These are phyloP conservation scores for Idaea biselata DNA, from an alignment of 2,888 invertebrate species.

Conservation along the genomic window DNA sequence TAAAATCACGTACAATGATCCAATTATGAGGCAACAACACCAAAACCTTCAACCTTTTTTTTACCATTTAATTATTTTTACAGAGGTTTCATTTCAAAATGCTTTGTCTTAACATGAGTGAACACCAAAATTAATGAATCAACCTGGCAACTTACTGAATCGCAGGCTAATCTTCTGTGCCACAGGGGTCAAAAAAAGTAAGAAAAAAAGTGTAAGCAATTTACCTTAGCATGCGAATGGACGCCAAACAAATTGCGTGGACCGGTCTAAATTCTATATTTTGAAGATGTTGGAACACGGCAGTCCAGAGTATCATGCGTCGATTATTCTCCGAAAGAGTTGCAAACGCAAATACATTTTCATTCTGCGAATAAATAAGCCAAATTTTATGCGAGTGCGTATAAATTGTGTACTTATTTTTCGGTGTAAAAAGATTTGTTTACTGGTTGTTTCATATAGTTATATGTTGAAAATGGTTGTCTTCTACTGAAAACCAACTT, in stretches of 20 bases:
- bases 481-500: conserved; percentile 9
- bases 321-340: conserved; percentile 77
- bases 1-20: too few relatives aligned
- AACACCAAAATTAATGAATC: too few relatives aligned
- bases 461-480: not conserved
- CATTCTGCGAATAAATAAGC: conserved; percentile 54
- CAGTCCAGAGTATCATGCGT: conserved; percentile 81
- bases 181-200: not conserved
- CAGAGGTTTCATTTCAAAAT: too few relatives aligned
- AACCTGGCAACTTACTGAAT: too few relatives aligned
- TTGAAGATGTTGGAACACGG: conserved; percentile 80
- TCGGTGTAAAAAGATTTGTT: not conserved
- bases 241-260: conserved; percentile 79
- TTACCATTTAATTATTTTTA: too few relatives aligned
- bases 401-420: not conserved
- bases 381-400: not conserved
- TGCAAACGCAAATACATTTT: conserved; percentile 82
- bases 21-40: too few relatives aligned
- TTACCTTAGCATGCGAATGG: conserved; percentile 85
- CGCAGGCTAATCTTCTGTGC: too few relatives aligned
- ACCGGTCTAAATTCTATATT: conserved; percentile 64
- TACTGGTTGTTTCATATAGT: not conserved
- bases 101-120: too few relatives aligned
- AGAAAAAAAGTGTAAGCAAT: conserved; percentile 6
- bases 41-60: too few relatives aligned